Conservation (phyloP, 2,888 invertebrate genomes). For the Standfussiana lucernea region DNA sequence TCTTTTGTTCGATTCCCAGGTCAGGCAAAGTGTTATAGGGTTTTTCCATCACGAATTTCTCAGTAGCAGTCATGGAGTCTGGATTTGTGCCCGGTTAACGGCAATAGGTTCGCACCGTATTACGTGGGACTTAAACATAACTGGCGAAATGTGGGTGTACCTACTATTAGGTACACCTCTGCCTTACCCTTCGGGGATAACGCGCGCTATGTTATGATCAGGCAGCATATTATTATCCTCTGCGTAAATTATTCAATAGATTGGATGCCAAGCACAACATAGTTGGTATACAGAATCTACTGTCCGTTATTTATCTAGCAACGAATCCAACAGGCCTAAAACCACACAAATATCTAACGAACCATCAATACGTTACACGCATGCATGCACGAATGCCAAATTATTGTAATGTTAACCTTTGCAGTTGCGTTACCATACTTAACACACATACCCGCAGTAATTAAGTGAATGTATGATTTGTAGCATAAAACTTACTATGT, state of each 20-base stretch:
- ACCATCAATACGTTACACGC: constrained; percentile 35
- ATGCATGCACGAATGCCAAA: constrained; percentile 21
- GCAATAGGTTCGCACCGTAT: too few species aligned
- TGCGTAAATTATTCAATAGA: neutral
- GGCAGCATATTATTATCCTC: neutral
- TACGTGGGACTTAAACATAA: too few species aligned
- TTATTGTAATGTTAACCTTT: constrained; percentile 61
- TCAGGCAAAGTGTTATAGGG: too few species aligned
- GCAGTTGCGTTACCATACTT: constrained; percentile 37
- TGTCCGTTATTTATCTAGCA: constrained; percentile 5
- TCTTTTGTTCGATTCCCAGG: too few species aligned
- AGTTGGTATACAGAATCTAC: neutral
- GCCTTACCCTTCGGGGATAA: too few species aligned
- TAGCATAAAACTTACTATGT: constrained; percentile 17
- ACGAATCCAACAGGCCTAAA: constrained; percentile 16
- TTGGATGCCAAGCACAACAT: neutral
- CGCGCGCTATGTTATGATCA: too few species aligned
- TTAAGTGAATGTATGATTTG: constrained; percentile 51
- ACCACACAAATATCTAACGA: neutral
- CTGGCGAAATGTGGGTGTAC: too few species aligned
- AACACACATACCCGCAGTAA: constrained; percentile 53
- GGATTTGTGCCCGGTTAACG: too few species aligned
- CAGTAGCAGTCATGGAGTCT: too few species aligned
- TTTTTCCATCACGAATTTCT: too few species aligned
- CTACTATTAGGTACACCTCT: too few species aligned